phyloP scores from a whole-genome alignment of 2,797 vertebrate genomes.

The Anas flavirostris region DNA sequence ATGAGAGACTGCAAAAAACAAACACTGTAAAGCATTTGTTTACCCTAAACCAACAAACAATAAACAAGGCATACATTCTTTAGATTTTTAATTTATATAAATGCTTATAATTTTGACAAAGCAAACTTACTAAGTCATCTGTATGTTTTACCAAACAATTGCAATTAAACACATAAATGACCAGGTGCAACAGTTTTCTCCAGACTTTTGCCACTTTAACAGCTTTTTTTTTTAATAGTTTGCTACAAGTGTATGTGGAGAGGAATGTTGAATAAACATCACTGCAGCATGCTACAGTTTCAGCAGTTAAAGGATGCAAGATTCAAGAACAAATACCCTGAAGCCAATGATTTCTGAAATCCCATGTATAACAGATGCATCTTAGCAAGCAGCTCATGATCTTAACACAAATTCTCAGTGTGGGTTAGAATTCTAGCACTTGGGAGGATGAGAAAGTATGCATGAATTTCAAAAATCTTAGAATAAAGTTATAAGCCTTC shows the following conservation, averaged over 20 bases:
- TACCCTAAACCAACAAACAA: neutral
- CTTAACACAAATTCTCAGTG: neutral
- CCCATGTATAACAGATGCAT: neutral
- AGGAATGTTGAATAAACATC: neutral
- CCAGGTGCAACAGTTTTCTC: neutral
- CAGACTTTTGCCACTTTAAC: neutral
- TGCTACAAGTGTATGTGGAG: neutral
- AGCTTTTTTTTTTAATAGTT: accelerated
- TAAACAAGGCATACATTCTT: neutral
- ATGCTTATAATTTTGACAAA: neutral
- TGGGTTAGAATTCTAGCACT: neutral
- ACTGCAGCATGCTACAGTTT: neutral
- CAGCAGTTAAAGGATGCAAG: neutral
- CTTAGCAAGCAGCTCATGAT: neutral
- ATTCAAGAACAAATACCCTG: neutral
- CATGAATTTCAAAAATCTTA: neutral
- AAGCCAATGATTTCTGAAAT: neutral
- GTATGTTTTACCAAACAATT: neutral
- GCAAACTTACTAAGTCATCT: neutral
- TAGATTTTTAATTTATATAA: neutral
- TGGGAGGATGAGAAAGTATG: neutral
- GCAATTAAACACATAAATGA: neutral
- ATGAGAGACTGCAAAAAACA: neutral
- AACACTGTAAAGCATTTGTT: neutral
- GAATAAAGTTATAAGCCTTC: neutral